Conservation (phyloP, 2,888 invertebrate genomes). For the Eupithecia exiguata region DNA sequence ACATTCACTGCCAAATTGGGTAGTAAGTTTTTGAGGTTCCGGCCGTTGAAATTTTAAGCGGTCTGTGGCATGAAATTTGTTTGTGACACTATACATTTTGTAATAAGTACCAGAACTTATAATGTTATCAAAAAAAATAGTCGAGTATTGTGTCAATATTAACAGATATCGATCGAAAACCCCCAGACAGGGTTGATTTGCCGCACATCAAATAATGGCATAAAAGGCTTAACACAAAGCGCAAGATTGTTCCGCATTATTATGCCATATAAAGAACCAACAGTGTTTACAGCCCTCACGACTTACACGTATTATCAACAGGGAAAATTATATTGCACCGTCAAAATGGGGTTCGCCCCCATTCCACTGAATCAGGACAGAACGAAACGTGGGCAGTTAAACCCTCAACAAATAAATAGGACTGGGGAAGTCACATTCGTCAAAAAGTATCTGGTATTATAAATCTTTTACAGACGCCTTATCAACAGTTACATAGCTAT, state of each 20-base stretch:
- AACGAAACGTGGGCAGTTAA: constrained; percentile 41
- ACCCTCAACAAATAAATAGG: constrained; percentile 34
- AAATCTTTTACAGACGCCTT: not conserved
- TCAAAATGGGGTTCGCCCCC: constrained; percentile 51
- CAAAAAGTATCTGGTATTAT: constrained; percentile 14
- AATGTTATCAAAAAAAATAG: not conserved
- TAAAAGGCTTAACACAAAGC: constrained; percentile 42
- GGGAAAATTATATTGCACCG: constrained; percentile 54
- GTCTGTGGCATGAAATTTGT: not conserved
- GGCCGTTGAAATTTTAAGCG: not conserved
- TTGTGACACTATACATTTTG: not conserved
- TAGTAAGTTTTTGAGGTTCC: constrained; percentile 14
- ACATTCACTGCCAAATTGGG: constrained; percentile 38
- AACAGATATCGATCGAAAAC: not conserved
- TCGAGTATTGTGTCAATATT: not conserved
- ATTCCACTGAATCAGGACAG: constrained; percentile 42
- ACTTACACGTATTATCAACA: constrained; percentile 43
- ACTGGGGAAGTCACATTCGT: constrained; percentile 36
- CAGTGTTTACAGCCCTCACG: constrained; percentile 52
- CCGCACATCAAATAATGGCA: constrained; percentile 39
- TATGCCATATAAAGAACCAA: constrained; percentile 42
- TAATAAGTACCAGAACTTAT: not conserved
- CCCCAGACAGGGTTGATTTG: constrained; percentile 46
- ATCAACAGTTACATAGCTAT: not conserved
- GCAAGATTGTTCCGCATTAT: constrained; percentile 42